Percentiles rank a stretch among this genome's conserved stretches.
These are phyloP conservation scores for Punctoribates punctum DNA, from an alignment of 2,888 invertebrate species.

Conservation along the genomic window DNA sequence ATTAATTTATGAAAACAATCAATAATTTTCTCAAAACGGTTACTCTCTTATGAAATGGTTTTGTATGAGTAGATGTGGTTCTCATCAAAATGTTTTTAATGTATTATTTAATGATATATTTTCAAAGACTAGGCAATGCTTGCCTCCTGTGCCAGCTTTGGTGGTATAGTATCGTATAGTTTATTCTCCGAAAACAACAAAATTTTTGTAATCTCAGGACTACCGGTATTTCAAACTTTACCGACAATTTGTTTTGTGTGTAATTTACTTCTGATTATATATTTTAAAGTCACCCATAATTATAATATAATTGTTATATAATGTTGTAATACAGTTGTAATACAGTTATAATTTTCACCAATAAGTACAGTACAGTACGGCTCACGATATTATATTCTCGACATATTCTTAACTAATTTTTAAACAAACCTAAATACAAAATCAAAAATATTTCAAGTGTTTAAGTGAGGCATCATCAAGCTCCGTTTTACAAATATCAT, in stretches of 20 bases:
- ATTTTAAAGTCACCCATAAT: not conserved
- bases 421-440: too few species aligned
- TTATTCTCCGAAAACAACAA: slow-evolving; percentile 10
- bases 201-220: not conserved
- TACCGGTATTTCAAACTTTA: not conserved
- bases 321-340: not conserved
- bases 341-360: slow-evolving; percentile 21
- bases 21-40: not conserved
- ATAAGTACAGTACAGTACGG: not conserved
- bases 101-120: too few species aligned
- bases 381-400: not conserved
- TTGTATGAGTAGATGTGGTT: not conserved
- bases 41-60: not conserved
- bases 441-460: too few species aligned
- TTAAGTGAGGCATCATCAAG: too few species aligned
- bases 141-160: slow-evolving; percentile 35
- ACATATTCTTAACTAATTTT: not conserved
- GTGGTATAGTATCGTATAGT: not conserved
- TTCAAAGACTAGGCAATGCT: slow-evolving; percentile 35
- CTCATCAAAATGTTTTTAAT: too few species aligned
- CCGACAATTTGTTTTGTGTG: not conserved
- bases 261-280: not conserved
- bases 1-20: not conserved
- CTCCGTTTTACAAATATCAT: too few species aligned
- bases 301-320: not conserved